Base-by-base conservation (phyloP, 2,113 vertebrate species). In the Sterna hirundo region DNA sequence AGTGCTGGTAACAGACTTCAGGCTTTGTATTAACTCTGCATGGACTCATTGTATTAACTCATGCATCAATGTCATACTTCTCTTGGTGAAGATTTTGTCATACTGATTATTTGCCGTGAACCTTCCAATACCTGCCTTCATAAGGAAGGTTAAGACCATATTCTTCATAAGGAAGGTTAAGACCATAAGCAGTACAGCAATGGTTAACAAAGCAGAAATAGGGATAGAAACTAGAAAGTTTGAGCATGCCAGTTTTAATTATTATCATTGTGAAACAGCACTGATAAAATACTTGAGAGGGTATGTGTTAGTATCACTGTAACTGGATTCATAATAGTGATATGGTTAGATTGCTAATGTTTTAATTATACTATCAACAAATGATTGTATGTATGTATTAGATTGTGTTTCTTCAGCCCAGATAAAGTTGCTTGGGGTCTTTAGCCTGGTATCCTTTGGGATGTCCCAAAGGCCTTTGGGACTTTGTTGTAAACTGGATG, bases 21-120 rank as follows among this genome's bases (percentile, higher is more conserved):
- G 18, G 21, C 30, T 88, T 69, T 82, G 8, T 40, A 40, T 77
- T 72, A 68, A 21, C 9, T 78, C 15, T 58, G 7, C 18, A 20
- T 40, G 18, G 23, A 58, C 0, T 20, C 17, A 38, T 38, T 38
- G 38, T 38, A 38, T 38, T 38, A 38, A 38, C 38, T 38, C 38
- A 38, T 38, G 38, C 38, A 46, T 51, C 18, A 77, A 8, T 2
- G 5, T 5, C 1, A 0, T 23, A 23, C 5, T 11, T 79, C 13
- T 21, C 40, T 70, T 86, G 14, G 9, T 6, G 34, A 79, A 65
- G 17, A 44, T 60, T 34, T 46, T 68, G 10, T 64, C 23, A 17
- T 34, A 26, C 7, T 46, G 25, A 70, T 14, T 32, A 61, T 55
- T 61, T 75, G 6, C 16, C 46, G 13, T 32, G 34, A 61, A 4